Base-by-base conservation (phyloP, 2,797 vertebrate species). In the Masticophis lateralis region DNA sequence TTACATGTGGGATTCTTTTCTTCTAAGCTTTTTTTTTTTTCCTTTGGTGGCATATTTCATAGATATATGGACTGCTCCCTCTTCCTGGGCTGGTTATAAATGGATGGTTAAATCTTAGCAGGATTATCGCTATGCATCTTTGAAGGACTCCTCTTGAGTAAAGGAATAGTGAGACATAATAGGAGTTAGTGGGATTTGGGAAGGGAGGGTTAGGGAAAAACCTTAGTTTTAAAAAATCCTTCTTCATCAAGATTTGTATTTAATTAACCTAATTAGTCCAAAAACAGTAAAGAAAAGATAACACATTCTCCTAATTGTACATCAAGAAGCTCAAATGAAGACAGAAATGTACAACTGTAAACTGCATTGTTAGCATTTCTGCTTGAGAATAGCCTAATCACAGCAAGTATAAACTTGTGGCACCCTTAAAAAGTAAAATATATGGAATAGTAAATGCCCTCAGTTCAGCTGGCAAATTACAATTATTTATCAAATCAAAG, bases 31-130 rank as follows among this genome's bases (percentile, higher is more conserved):
- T 93, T 92, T 4, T 93, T 92, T 93, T 92, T 4, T 93, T 92
- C 4, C 4, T 95, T 95, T 93, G 95, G 56, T 92, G 92, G 95
- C 95, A 89, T 94, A 91, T 96, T 96, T 86, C 94, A 94, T 59
- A 94, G 94, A 97, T 96, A 96, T 95, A 43, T 91, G 86, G 66
- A 28, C n/a, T 74, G 47, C 32, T 57, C 12, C 10, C 4, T 91
- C 87, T 56, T 88, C 66, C 87, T 57, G 89, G 43, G 47, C 43
- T 25, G 25, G 25, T 55, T 56, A 83, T 25, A 56, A 88, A 16
- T 28, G 27, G 25, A 20, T 28, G 37, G n/a, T 69, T 20, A 59
- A 56, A 87, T 66, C 4, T 61, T 86, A 63, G 14, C 27, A 92
- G 43, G 37, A 47, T 12, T 25, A 25, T 25, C 10, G 1, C 74